phyloP scores from a whole-genome alignment of 1,140 invertebrate genomes.

The Bombus waltoni region DNA sequence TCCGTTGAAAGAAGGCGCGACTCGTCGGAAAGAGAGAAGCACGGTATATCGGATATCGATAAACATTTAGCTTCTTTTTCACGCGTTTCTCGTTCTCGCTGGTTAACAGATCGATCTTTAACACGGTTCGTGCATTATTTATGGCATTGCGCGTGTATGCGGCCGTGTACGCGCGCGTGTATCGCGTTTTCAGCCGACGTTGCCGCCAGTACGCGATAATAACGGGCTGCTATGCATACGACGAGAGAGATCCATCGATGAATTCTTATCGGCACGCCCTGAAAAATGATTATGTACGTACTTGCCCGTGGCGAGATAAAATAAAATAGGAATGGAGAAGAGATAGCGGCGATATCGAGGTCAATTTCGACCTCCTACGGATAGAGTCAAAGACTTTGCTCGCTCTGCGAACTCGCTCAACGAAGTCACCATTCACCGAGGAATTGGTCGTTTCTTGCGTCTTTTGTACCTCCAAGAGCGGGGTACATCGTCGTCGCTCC shows the following conservation, averaged over 20 bases:
- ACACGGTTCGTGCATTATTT: constrained; percentile 28
- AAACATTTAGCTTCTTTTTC: background rate
- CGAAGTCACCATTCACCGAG: background rate
- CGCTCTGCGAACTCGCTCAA: background rate
- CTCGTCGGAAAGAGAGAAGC: background rate
- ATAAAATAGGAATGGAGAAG: background rate
- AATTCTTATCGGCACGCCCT: constrained; percentile 15
- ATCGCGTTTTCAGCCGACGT: background rate
- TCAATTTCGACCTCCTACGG: background rate
- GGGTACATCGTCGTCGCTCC: background rate
- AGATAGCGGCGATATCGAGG: constrained; percentile 20
- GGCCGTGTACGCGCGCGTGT: background rate
- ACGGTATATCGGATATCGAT: background rate
- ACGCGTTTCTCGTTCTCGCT: background rate
- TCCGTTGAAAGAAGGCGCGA: too few relatives aligned
- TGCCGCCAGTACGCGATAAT: background rate
- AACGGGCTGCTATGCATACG: background rate
- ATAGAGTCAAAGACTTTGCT: background rate
- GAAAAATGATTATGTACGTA: background rate
- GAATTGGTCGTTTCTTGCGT: background rate
- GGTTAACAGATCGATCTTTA: background rate
- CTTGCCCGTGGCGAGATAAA: background rate
- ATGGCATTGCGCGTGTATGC: background rate
- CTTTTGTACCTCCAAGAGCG: background rate
- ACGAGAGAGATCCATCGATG: background rate